Percentiles rank a stretch among this genome's conserved stretches.
Evolutionary conservation across 2,888 invertebrate genomes (phyloP).

Genomic region (Galeruca laticollis): DNA sequence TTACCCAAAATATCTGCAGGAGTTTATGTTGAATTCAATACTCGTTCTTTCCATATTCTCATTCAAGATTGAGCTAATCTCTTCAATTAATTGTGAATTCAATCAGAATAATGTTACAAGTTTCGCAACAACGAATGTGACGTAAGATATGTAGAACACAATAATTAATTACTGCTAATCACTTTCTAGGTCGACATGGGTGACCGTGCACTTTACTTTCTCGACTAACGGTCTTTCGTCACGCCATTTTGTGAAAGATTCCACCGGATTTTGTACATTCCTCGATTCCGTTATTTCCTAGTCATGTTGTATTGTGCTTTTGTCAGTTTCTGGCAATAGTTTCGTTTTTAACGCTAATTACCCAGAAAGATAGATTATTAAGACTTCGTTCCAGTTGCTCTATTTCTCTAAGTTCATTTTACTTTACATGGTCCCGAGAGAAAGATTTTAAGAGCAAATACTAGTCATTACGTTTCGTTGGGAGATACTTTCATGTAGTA

Average conservation of each 20-base stretch:
- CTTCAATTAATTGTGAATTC: too few species aligned
- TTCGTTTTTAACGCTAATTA: conserved; percentile 1
- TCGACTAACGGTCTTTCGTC: conserved; percentile 8
- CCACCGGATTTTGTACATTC: conserved; percentile 16
- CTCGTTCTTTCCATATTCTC: too few species aligned
- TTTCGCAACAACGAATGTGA: background rate
- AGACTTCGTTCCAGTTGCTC: background rate
- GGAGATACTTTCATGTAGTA: too few species aligned
- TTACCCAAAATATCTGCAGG: too few species aligned
- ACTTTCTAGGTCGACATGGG: conserved; percentile 22
- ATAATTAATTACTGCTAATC: conserved; percentile 14
- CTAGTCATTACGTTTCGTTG: background rate
- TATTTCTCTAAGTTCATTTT: background rate
- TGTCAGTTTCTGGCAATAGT: background rate
- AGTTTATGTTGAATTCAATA: too few species aligned
- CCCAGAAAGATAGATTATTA: background rate
- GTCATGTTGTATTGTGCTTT: conserved; percentile 7
- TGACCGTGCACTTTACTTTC: conserved; percentile 23
- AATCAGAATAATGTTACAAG: background rate
- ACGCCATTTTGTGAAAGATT: conserved; percentile 14
- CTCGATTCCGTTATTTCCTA: conserved; percentile 1
- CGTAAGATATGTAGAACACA: background rate
- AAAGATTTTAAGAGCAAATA: background rate
- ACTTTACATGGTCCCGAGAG: background rate
- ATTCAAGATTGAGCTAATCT: too few species aligned